These are phyloP conservation scores for Blastomussa wellsi DNA, from an alignment of 92 coral and sea anemone genomes.

Conservation along the genomic window DNA sequence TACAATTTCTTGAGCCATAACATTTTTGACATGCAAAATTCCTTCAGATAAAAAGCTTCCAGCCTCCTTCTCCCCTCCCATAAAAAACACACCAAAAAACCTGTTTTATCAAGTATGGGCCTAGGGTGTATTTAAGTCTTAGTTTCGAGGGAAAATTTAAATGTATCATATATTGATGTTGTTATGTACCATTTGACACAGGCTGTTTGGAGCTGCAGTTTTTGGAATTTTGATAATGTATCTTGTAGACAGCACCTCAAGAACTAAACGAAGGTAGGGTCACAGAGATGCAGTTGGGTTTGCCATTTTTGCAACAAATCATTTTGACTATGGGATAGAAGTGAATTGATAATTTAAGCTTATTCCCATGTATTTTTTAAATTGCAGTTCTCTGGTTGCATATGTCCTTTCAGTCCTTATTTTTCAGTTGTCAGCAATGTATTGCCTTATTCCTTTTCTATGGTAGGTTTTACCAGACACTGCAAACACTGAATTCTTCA, in stretches of 20 bases:
- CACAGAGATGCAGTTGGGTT: not conserved
- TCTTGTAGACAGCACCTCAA: slow-evolving; percentile 70
- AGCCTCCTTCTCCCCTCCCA: no score
- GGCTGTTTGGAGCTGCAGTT: slow-evolving; percentile 73
- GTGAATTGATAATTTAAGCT: not conserved
- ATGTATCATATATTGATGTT: no score
- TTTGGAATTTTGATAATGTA: slow-evolving; percentile 66
- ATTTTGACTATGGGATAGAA: not conserved
- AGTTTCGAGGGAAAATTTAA: not conserved
- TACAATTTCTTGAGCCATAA: no score
- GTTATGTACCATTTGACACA: not conserved
- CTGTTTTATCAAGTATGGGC: no score
- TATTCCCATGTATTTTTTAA: not conserved
- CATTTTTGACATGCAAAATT: no score
- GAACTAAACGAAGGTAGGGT: slow-evolving; percentile 59
- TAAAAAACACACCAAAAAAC: no score
- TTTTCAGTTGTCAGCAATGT: slow-evolving; percentile 66
- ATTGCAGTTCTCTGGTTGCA: slow-evolving; percentile 69
- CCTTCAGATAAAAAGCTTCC: no score
- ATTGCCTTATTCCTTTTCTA: slow-evolving; percentile 74
- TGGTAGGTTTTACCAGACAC: slow-evolving; percentile 57
- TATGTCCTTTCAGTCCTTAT: slow-evolving; percentile 67
- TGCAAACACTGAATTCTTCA: not conserved
- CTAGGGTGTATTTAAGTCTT: no score
- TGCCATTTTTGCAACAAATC: not conserved